These are phyloP conservation scores for Cremastinae sp. DNA, from an alignment of 2,888 invertebrate genomes.

Conservation along the genomic window DNA sequence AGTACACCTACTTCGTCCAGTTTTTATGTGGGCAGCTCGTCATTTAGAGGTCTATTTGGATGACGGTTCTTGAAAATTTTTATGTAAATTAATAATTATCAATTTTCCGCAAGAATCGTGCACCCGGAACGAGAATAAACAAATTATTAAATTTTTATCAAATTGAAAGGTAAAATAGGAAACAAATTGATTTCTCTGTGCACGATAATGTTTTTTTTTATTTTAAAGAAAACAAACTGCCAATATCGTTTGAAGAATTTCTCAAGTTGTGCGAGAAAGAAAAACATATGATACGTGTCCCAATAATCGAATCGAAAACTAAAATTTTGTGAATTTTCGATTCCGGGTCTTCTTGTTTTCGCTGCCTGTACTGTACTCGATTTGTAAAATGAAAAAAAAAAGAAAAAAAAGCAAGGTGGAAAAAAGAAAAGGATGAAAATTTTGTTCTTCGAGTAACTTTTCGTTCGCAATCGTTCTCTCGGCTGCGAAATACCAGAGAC, in stretches of 20 bases:
- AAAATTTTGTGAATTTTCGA: conserved; percentile 16
- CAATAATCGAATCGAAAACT: conserved; percentile 10
- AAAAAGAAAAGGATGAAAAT: conserved; percentile 10
- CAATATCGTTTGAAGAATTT: not conserved
- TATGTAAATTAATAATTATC: conserved; percentile 19
- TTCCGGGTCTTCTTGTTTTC: conserved; percentile 18
- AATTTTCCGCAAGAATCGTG: conserved; percentile 9
- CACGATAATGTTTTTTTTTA: no score
- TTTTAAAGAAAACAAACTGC: not conserved
- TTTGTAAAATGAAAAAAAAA: conserved; percentile 33
- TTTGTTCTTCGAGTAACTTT: conserved; percentile 35
- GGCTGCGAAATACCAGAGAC: conserved; percentile 63
- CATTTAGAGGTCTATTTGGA: conserved; percentile 22
- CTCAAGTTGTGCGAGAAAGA: not conserved
- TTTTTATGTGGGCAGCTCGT: conserved; percentile 75
- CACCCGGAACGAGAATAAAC: not conserved
- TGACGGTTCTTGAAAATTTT: conserved; percentile 61
- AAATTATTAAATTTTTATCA: not conserved
- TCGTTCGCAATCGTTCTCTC: conserved; percentile 36
- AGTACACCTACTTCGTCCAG: conserved; percentile 71
- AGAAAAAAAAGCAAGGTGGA: not conserved
- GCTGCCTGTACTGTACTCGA: conserved; percentile 43
- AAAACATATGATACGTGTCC: not conserved
- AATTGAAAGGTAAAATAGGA: no score
- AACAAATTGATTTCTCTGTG: no score